Evolutionary conservation across 2,888 invertebrate species (phyloP).

Genomic region (Lepeophtheirus nordmannii): DNA sequence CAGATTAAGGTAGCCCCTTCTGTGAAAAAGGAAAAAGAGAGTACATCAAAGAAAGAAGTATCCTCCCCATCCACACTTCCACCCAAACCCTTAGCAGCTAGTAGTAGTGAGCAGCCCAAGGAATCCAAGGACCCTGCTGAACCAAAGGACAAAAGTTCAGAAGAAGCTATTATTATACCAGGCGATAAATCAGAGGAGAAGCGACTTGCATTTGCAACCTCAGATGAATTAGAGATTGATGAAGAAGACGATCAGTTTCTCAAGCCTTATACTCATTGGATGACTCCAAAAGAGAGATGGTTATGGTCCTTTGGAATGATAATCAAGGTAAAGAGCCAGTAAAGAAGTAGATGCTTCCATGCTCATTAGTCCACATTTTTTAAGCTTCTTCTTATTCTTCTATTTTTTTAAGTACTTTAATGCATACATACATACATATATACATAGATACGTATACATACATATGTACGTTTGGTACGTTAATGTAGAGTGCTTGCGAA

Average conservation of each 20-base stretch:
- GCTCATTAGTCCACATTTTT: slow-evolving; percentile 1
- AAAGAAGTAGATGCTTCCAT: background rate
- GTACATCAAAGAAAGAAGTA: background rate
- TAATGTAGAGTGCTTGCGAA: no score
- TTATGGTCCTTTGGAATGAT: slow-evolving; percentile 4
- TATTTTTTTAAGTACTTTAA: background rate
- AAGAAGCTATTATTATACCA: no score
- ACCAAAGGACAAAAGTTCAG: no score
- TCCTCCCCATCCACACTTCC: background rate
- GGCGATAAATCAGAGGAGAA: background rate
- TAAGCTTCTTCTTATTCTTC: background rate
- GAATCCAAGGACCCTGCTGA: background rate
- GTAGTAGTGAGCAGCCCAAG: background rate
- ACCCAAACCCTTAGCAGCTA: background rate
- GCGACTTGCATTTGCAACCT: background rate
- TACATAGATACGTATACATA: no score
- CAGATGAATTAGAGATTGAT: background rate
- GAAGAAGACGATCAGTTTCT: background rate
- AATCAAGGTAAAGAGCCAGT: slow-evolving; percentile 9
- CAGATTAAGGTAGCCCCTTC: background rate
- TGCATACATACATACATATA: no score
- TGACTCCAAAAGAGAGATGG: slow-evolving; percentile 22
- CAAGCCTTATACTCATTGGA: slow-evolving; percentile 13
- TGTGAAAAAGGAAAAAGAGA: background rate
- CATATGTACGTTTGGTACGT: no score